Conservation (phyloP, 1,140 invertebrate genomes). For the Steinernema feltiae region DNA sequence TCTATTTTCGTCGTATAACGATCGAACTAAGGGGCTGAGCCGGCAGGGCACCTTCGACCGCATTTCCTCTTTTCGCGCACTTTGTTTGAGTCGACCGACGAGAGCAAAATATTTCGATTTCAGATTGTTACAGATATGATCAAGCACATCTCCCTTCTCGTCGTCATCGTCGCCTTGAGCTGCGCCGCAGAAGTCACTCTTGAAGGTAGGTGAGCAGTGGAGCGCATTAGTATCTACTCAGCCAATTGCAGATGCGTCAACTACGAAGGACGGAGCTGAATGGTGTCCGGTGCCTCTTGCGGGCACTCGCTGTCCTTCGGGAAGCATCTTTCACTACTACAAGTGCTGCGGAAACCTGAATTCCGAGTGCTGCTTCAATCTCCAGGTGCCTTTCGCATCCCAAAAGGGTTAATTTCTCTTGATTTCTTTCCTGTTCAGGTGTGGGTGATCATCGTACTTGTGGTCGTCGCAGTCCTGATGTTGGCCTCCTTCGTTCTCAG, state of each 20-base stretch:
- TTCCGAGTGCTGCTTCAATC: conserved; percentile 39
- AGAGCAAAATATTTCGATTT: too few species aligned
- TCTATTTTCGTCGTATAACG: too few species aligned
- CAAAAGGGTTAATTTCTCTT: neutral
- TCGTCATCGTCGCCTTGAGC: neutral
- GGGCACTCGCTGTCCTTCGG: conserved; percentile 26
- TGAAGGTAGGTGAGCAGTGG: too few species aligned
- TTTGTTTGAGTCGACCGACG: too few species aligned
- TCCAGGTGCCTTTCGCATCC: conserved; percentile 23
- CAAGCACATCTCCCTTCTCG: neutral
- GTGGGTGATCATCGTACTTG: conserved; percentile 36
- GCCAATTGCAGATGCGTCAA: neutral
- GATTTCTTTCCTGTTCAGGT: conserved; percentile 20
- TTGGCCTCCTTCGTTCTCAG: conserved; percentile 33
- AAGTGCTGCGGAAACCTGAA: conserved; percentile 36
- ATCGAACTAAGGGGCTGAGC: too few species aligned
- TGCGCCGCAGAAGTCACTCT: neutral
- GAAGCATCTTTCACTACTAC: conserved; percentile 36
- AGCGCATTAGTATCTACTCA: too few species aligned
- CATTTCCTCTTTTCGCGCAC: too few species aligned
- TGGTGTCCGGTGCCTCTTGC: conserved; percentile 29
- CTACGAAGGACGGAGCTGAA: conserved; percentile 27
- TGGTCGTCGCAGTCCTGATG: conserved; percentile 28
- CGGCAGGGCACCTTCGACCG: too few species aligned
- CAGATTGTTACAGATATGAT: neutral